phyloP scores from a whole-genome alignment of 2,113 vertebrate species.

The Oncorhynchus kisutch region DNA sequence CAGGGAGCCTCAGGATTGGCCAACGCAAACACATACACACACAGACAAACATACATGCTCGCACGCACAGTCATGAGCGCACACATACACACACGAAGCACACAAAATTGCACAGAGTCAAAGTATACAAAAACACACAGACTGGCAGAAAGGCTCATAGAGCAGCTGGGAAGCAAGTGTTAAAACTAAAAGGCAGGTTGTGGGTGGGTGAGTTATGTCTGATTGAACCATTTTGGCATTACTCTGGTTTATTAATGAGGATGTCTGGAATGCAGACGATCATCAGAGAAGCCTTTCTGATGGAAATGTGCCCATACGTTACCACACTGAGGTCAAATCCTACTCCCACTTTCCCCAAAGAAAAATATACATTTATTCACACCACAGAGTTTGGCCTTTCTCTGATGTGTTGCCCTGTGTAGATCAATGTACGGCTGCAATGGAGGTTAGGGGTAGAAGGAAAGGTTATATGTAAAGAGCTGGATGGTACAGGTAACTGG shows the following conservation, averaged over 20 bases:
- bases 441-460: no score
- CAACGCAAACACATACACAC: constrained; percentile 14
- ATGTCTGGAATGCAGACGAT: constrained; percentile 19
- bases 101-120: no score
- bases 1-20: constrained; percentile 55
- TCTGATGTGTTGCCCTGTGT: no score
- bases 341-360: not conserved
- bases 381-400: no score
- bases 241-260: constrained; percentile 66
- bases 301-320: constrained; percentile 52
- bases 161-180: constrained; percentile 13
- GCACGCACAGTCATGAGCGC: constrained; percentile 9
- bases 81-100: not conserved
- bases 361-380: no score
- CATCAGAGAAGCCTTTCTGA: constrained; percentile 60
- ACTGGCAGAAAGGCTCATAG: not conserved
- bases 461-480: no score
- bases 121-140: constrained; percentile 1
- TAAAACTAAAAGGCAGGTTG: not conserved
- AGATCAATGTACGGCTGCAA: no score
- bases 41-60: constrained; percentile 15
- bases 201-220: not conserved
- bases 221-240: constrained; percentile 45
- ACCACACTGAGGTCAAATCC: constrained; percentile 11
- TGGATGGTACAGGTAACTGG: no score